A percentile compares a stretch with the other conserved stretches of the same genome.
These are phyloP conservation scores for Candidula unifasciata DNA, from an alignment of 2,888 invertebrate genomes.

Conservation along the genomic window DNA sequence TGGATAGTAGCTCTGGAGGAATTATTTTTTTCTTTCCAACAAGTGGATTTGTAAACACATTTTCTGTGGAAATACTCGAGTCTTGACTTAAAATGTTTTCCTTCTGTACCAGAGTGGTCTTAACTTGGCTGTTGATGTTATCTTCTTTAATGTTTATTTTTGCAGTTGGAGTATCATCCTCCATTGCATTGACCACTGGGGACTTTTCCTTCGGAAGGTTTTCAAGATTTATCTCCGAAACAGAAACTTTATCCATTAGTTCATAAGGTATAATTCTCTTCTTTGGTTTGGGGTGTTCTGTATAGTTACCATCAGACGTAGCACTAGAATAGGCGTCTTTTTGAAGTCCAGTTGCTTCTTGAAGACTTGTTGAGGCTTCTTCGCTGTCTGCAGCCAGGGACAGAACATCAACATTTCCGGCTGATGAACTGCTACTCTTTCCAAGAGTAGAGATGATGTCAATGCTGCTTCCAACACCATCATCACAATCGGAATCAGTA, in stretches of 20 bases:
- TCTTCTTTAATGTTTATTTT: background rate
- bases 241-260: constrained; percentile 6
- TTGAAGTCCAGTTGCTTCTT: background rate
- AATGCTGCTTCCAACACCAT: constrained; percentile 6
- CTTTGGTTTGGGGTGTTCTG: constrained; percentile 26
- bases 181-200: too few species aligned
- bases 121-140: background rate
- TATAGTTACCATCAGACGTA: background rate
- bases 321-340: background rate
- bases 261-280: constrained; percentile 55
- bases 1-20: constrained; percentile 27
- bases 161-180: too few species aligned
- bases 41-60: background rate
- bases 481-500: constrained; percentile 40
- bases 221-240: background rate
- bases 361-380: background rate
- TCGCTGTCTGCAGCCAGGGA: constrained; percentile 19
- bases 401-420: constrained; percentile 31
- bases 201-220: background rate
- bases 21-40: constrained; percentile 42
- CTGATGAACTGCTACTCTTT: constrained; percentile 33
- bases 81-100: background rate
- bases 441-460: constrained; percentile 31
- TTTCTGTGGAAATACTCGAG: background rate
- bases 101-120: background rate